Evolutionary conservation across 2,888 invertebrate species (phyloP), one percentile per base, ranked within the genome.

Genomic region (Dorcus hopei): DNA sequence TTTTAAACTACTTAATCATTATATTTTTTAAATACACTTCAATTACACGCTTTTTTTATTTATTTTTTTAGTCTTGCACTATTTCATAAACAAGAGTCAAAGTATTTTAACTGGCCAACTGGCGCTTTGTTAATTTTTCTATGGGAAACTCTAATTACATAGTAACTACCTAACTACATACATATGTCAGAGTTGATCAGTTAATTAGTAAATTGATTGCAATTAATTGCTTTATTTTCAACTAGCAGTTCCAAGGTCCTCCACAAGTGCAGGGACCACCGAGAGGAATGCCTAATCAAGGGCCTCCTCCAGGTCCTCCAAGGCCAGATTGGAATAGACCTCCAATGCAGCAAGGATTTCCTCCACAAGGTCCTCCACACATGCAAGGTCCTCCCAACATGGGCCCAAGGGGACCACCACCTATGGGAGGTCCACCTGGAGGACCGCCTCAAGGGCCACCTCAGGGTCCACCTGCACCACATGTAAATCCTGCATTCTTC

Each of bases 401-500:
- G 70, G 77, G 83, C 52, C 82, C 82, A 59, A 77, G 83, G 70
- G 86, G 85, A 65, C 86, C 86, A 64, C 86, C 86, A 4, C 81
- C 79, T 41, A 77, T 77, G 75, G 76, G 75, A 49, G 76, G 76
- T 16, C 78, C 78, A 7, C 81, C 80, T 40, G 80, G 79, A 40
- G 82, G 81, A 0, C 82, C 82, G 3, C 82, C 82, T n/a, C 80
- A 80, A 63, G 78, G 78, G 5, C 80, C 80, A 7, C 78, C 77
- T 23, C 82, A 81, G 68, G 82, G 82, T 40, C 71, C 71, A 5
- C 93, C 93, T 5, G 95, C 95, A 26, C 95, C 96, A 49, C 96
- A 97, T 79, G 95, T 97, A 66, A 97, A 97, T 82, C 96, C 97
- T 42, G 96, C 96, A 60, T 97, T 97, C 87, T 96, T 96, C 80